phyloP scores from a whole-genome alignment of 2,797 vertebrate genomes.

The Distichodus sexfasciatus region DNA sequence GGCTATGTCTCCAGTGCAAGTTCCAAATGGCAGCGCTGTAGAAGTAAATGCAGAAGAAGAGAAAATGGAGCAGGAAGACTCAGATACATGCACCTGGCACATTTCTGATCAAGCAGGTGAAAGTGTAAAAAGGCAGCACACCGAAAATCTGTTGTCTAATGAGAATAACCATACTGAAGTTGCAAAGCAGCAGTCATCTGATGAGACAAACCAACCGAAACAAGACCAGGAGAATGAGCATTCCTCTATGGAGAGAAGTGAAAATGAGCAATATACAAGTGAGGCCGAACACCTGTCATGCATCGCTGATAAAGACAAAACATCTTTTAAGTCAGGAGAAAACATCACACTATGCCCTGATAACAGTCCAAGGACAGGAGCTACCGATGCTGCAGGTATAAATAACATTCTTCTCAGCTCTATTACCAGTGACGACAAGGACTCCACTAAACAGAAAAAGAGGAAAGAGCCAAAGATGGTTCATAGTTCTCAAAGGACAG shows the following conservation, averaged over 20 bases:
- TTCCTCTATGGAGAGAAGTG: slow-evolving; percentile 47
- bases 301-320: slow-evolving; percentile 67
- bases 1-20: slow-evolving; percentile 40
- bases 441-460: slow-evolving; percentile 73
- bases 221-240: slow-evolving; percentile 57
- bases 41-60: slow-evolving; percentile 51
- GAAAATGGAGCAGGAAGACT: slow-evolving; percentile 37
- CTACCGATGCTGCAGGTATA: slow-evolving; percentile 61
- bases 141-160: slow-evolving; percentile 39
- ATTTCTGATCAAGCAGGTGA: slow-evolving; percentile 51
- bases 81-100: slow-evolving; percentile 46
- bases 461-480: slow-evolving; percentile 79
- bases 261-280: slow-evolving; percentile 57
- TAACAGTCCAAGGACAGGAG: slow-evolving; percentile 51
- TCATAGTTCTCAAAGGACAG: slow-evolving; percentile 67
- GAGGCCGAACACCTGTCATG: slow-evolving; percentile 55
- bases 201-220: slow-evolving; percentile 53
- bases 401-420: slow-evolving; percentile 60
- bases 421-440: slow-evolving; percentile 67
- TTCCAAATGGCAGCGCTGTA: slow-evolving; percentile 36
- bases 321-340: slow-evolving; percentile 54
- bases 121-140: slow-evolving; percentile 55
- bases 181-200: slow-evolving; percentile 54
- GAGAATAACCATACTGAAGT: slow-evolving; percentile 13
- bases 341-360: slow-evolving; percentile 57